Evolutionary conservation across 2,888 invertebrate species (phyloP), one percentile per base, ranked within the genome.

Genomic region (Pseudanteris insignis): DNA sequence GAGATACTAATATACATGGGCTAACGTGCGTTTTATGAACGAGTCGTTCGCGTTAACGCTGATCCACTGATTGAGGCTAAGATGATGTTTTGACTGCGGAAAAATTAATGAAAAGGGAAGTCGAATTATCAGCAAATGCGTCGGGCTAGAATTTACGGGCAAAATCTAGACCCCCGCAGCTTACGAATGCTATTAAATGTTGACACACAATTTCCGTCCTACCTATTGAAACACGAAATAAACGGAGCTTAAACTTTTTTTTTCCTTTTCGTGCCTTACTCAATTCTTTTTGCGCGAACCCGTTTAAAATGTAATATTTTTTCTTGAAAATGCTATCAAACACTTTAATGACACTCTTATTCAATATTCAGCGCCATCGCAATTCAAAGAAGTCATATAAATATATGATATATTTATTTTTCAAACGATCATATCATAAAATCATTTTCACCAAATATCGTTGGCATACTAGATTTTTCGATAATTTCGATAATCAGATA

Each of bases 111-210:
- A 25, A 40, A 43, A 33, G 15, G 7, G 33, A 13, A 38, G 41
- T 8, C 41, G 24, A 41, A 53, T 47, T 59, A 47, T 53, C 47
- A 53, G 41, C 32, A n/a, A n/a, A n/a, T n/a, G n/a, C n/a, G n/a
- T n/a, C 36, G 37, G 33, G 36, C 26, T 30, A 18, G 28, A 38
- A 40, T 51, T 53, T 53, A 37, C 47, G 53, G 47, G 15, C 24
- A 21, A 24, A 38, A 46, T 11, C 10, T 7, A 51, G 59, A 53
- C 59, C 59, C 59, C 59, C 44, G 53, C 37, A 32, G 59, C 38
- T 40, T 25, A 30, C 34, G 30, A 53, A 46, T 47, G 51, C 37
- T 48, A n/a, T n/a, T 24, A 21, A 14, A 47, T 36, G 55, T 36
- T 44, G 40, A 34, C 57, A 44, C 10, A 28, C 18, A 21, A 32